A percentile compares a stretch with the other conserved stretches of the same genome.
These are phyloP conservation scores for Drosophila arawakana DNA, from an alignment of 1,140 invertebrate genomes.

Conservation along the genomic window DNA sequence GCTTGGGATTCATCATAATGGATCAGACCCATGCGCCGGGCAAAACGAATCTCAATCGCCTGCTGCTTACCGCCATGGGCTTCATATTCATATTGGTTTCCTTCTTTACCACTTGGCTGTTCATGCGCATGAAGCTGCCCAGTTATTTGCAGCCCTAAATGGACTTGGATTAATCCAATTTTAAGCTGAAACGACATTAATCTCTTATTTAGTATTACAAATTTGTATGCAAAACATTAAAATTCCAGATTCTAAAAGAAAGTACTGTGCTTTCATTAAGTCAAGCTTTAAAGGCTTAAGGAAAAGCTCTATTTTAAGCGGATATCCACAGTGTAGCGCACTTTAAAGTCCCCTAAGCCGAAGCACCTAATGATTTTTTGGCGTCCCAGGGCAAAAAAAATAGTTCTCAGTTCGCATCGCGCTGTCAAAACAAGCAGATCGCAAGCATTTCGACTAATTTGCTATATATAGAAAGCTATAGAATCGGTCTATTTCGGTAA, in stretches of 20 bases:
- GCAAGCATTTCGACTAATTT: constrained; percentile 5
- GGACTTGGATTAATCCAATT: constrained; percentile 1
- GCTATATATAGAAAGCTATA: constrained; percentile 63
- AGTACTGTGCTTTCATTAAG: no score
- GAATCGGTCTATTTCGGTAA: constrained; percentile 30
- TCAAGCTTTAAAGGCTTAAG: background rate
- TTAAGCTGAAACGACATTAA: background rate
- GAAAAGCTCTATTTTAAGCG: background rate
- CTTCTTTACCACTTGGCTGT: constrained; percentile 98
- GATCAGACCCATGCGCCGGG: constrained; percentile 96
- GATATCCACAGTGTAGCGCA: constrained; percentile 1
- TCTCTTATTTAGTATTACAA: constrained; percentile 51
- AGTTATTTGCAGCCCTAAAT: constrained; percentile 87
- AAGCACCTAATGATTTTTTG: constrained; percentile 32
- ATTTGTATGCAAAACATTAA: constrained; percentile 9
- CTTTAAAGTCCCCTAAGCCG: background rate
- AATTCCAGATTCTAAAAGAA: background rate
- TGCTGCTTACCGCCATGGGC: constrained; percentile 96
- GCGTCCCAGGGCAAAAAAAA: constrained; percentile 51
- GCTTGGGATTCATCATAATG: constrained; percentile 97
- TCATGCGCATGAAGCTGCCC: constrained; percentile 99
- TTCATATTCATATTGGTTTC: constrained; percentile 97
- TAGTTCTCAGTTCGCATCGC: constrained; percentile 55
- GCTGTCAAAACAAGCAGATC: constrained; percentile 43
- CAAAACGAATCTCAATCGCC: constrained; percentile 96